These are phyloP conservation scores for Elysia crispata DNA, from an alignment of 2,888 invertebrate species.

Conservation along the genomic window DNA sequence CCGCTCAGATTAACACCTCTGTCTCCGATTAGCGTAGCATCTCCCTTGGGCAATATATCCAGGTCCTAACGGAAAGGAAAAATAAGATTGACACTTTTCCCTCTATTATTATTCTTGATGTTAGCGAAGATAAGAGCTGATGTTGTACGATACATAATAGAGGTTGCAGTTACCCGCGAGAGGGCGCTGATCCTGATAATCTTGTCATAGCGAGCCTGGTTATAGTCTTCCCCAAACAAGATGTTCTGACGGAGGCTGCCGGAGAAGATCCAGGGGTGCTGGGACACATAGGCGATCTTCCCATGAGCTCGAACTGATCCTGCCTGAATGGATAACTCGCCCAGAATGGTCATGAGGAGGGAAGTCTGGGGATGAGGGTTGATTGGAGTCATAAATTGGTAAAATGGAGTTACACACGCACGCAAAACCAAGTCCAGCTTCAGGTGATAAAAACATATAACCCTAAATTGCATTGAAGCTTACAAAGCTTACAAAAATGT, in stretches of 20 bases:
- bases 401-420: no score
- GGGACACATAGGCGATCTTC: slow-evolving; percentile 79
- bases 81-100: no score
- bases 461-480: no score
- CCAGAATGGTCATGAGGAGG: slow-evolving; percentile 81
- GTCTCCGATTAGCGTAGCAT: slow-evolving; percentile 91
- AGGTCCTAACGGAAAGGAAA: slow-evolving; percentile 81
- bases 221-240: slow-evolving; percentile 87
- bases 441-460: no score
- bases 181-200: slow-evolving; percentile 82
- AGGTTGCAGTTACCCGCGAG: slow-evolving; percentile 70
- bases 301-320: slow-evolving; percentile 84
- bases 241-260: slow-evolving; percentile 93
- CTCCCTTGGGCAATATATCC: slow-evolving; percentile 86
- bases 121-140: no score
- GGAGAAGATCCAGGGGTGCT: slow-evolving; percentile 82
- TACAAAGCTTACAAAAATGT: no score
- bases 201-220: slow-evolving; percentile 79
- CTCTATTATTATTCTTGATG: no score
- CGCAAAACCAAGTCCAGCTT: no score
- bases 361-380: slow-evolving; percentile 67
- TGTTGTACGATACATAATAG: no score
- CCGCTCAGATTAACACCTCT: no score
- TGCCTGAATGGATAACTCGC: slow-evolving; percentile 82
- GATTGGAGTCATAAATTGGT: no score